These are phyloP conservation scores for Gobionotothen gibberifrons DNA, from an alignment of 2,797 vertebrate species.

Conservation along the genomic window DNA sequence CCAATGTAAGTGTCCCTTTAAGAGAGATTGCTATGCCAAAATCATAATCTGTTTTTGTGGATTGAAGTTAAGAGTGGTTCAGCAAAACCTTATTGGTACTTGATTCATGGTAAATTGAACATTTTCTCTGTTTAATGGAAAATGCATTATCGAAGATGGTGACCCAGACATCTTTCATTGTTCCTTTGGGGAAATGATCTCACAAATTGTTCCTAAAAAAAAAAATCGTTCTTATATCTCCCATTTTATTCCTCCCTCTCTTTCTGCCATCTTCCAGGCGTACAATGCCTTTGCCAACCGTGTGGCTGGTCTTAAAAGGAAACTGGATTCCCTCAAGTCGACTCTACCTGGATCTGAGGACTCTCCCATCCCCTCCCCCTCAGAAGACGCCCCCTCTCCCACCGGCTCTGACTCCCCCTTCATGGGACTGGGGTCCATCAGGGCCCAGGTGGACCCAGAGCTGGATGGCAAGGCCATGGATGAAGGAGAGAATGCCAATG, in stretches of 20 bases:
- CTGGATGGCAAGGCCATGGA: constrained; percentile 83
- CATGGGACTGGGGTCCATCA: constrained; percentile 79
- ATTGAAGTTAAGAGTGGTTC: background rate
- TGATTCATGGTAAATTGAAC: background rate
- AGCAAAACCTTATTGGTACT: background rate
- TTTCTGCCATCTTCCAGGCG: constrained; percentile 79
- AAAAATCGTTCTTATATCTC: background rate
- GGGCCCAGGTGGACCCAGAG: constrained; percentile 78
- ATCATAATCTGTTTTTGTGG: background rate
- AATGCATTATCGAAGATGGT: background rate
- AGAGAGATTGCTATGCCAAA: background rate
- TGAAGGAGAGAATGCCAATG: constrained; percentile 74
- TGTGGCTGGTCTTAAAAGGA: constrained; percentile 95
- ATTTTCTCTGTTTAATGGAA: background rate
- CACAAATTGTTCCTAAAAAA: background rate
- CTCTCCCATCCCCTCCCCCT: constrained; percentile 95
- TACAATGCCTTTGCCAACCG: constrained; percentile 97
- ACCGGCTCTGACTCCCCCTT: constrained; percentile 96
- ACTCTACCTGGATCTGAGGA: constrained; percentile 93
- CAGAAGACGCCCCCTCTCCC: constrained; percentile 94
- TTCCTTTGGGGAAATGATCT: background rate
- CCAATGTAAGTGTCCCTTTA: constrained; percentile 89
- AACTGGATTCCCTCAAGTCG: constrained; percentile 92
- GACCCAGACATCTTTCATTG: background rate
- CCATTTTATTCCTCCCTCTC: background rate